Evolutionary conservation across 2,888 invertebrate species (phyloP).

Genomic region (Micropterix aruncella): DNA sequence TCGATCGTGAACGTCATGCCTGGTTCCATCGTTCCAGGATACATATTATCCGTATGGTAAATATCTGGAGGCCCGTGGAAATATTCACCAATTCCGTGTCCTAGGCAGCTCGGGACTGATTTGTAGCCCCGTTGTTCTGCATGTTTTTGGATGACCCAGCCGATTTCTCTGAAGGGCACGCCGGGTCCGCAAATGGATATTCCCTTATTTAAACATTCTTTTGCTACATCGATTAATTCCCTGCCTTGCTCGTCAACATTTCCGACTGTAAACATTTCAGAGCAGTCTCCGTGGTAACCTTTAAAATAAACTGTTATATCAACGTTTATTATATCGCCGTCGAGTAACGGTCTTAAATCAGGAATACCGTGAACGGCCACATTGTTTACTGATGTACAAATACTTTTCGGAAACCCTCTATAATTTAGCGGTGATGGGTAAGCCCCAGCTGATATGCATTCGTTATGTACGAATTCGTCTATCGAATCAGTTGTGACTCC

Average conservation of each 20-base stretch:
- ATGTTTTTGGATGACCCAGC: conserved; percentile 45
- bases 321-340: conserved; percentile 84
- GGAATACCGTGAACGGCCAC: conserved; percentile 91
- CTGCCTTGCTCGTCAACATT: conserved; percentile 61
- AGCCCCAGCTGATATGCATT: conserved; percentile 54
- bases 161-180: conserved; percentile 44
- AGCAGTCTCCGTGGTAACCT: conserved; percentile 88
- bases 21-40: conserved; percentile 56
- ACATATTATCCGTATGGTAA: conserved; percentile 58
- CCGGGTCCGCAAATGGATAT: conserved; percentile 47
- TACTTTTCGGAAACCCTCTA: conserved; percentile 72
- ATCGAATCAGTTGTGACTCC: conserved; percentile 78
- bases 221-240: conserved; percentile 54
- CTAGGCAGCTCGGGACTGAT: conserved; percentile 69
- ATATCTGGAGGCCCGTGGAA: conserved; percentile 92
- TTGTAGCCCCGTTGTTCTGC: conserved; percentile 47
- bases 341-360: conserved; percentile 59
- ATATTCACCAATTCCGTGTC: conserved; percentile 86
- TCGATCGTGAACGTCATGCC: conserved; percentile 97
- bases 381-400: conserved; percentile 86
- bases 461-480: conserved; percentile 59
- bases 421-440: conserved; percentile 88
- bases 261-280: conserved; percentile 75
- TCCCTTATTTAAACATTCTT: conserved; percentile 51
- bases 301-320: conserved; percentile 79